A percentile compares a stretch with the other conserved stretches of the same genome.
These are phyloP conservation scores for Sceloporus undulatus DNA, from an alignment of 2,113 vertebrate genomes.

Conservation along the genomic window DNA sequence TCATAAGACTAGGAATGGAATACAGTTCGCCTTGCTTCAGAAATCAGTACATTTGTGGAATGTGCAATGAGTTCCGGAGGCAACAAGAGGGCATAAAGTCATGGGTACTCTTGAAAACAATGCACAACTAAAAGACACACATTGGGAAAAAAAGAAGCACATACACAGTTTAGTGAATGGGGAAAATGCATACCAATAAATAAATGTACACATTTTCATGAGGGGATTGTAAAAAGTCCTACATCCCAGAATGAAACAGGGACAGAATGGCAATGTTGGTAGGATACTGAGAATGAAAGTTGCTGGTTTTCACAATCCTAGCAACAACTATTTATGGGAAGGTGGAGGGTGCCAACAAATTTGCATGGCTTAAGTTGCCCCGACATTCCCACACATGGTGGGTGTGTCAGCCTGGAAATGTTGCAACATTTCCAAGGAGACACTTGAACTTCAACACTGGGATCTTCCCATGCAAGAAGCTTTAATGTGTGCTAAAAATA, in stretches of 20 bases:
- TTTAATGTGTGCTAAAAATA: background rate
- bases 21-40: too few species aligned
- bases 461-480: background rate
- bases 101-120: background rate
- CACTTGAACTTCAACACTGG: conserved; percentile 7
- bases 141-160: too few species aligned
- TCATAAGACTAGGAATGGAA: background rate
- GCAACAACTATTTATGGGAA: background rate
- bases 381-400: background rate
- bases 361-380: background rate
- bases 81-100: background rate
- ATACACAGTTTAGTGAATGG: background rate
- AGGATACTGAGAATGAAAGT: background rate
- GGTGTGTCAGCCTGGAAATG: background rate
- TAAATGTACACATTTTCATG: background rate
- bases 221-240: background rate
- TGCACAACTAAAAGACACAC: background rate
- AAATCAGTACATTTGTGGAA: background rate
- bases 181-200: background rate
- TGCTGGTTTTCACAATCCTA: background rate
- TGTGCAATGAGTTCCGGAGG: background rate
- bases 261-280: background rate
- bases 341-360: background rate
- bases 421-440: background rate
- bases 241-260: background rate